A percentile compares a stretch with the other conserved stretches of the same genome.
Evolutionary conservation across 1,140 invertebrate genomes (phyloP).

Genomic region (Aphidius gifuensis): DNA sequence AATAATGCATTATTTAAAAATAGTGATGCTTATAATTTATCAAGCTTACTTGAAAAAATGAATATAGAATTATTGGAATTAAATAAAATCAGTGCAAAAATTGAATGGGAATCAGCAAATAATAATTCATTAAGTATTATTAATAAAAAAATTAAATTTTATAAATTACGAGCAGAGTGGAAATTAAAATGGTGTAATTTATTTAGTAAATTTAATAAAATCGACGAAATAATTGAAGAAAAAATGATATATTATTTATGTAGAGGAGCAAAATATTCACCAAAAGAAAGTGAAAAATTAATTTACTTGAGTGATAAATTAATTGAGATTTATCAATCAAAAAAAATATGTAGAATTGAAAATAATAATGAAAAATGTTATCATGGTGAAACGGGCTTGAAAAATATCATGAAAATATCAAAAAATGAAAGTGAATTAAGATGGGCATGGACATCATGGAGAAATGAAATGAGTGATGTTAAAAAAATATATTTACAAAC

Average conservation of each 20-base stretch:
- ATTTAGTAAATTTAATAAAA: slow-evolving; percentile 14
- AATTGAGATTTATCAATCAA: slow-evolving; percentile 16
- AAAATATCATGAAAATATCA: slow-evolving; percentile 47
- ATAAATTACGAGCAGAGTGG: slow-evolving; percentile 20
- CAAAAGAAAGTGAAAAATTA: slow-evolving; percentile 31
- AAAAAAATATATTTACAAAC: slow-evolving; percentile 48
- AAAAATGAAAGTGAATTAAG: slow-evolving; percentile 37
- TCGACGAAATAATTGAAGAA: slow-evolving; percentile 20
- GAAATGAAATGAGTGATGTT: slow-evolving; percentile 42
- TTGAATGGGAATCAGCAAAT: slow-evolving; percentile 28
- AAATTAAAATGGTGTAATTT: slow-evolving; percentile 24
- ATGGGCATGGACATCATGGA: slow-evolving; percentile 50
- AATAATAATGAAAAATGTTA: slow-evolving; percentile 35
- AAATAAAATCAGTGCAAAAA: slow-evolving; percentile 22
- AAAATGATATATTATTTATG: slow-evolving; percentile 41
- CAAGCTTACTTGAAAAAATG: slow-evolving; percentile 12
- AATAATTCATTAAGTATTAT: slow-evolving; percentile 13
- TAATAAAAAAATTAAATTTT: slow-evolving; percentile 17
- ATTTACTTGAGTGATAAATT: slow-evolving; percentile 18
- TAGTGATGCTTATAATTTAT: too few species aligned
- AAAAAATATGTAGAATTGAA: slow-evolving; percentile 21
- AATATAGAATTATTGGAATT: slow-evolving; percentile 27
- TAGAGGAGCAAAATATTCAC: slow-evolving; percentile 46
- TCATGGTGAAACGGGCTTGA: slow-evolving; percentile 53
- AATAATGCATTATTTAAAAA: too few species aligned